Evolutionary conservation across 1,140 invertebrate species (phyloP).

Genomic region (Coptotermes formosanus): DNA sequence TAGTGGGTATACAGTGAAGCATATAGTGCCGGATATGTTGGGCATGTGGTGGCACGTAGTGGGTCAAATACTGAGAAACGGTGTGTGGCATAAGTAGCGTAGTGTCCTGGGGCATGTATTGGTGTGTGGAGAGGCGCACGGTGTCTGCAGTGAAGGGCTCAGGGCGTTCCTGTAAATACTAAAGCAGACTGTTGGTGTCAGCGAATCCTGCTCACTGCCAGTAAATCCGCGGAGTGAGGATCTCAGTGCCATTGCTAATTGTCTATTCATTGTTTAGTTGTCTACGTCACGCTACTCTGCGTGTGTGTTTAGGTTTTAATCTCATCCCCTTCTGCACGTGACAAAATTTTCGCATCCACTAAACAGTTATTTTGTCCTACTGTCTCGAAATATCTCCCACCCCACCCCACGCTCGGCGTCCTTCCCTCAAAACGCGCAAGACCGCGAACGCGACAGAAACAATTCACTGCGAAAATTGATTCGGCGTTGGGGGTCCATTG

Average conservation of each 20-base stretch:
- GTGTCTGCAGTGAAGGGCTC: too few species aligned
- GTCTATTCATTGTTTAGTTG: not conserved
- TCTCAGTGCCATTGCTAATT: not conserved
- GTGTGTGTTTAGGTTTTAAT: slow-evolving; percentile 17
- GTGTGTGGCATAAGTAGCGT: too few species aligned
- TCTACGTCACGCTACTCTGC: not conserved
- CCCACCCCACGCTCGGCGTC: not conserved
- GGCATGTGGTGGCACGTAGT: too few species aligned
- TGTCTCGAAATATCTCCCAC: not conserved
- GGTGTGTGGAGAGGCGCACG: too few species aligned
- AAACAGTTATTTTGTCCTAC: not conserved
- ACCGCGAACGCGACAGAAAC: slow-evolving; percentile 26
- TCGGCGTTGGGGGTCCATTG: slow-evolving; percentile 28
- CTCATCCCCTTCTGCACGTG: not conserved
- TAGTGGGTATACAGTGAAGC: too few species aligned
- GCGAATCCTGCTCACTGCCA: too few species aligned
- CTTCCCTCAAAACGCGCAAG: not conserved
- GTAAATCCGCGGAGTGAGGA: too few species aligned
- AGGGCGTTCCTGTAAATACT: too few species aligned
- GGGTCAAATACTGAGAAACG: too few species aligned
- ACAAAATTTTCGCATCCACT: slow-evolving; percentile 16
- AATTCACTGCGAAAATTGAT: slow-evolving; percentile 27
- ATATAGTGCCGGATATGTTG: too few species aligned
- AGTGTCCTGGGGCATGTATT: too few species aligned
- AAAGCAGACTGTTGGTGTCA: too few species aligned